phyloP scores from a whole-genome alignment of 1,140 invertebrate species.

The Drosophila subobscura region DNA sequence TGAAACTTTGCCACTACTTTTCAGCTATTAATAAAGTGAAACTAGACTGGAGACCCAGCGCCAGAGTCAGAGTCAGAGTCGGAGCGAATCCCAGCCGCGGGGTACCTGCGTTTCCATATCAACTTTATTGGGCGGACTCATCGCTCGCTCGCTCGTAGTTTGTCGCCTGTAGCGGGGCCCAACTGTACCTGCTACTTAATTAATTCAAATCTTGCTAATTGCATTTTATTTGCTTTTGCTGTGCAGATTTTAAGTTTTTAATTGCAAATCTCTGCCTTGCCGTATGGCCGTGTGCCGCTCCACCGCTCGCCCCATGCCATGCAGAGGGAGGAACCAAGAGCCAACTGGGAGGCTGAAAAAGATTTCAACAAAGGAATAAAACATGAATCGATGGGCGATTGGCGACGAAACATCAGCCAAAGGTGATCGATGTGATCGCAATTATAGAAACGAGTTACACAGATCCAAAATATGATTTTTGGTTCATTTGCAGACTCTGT shows the following conservation, averaged over 20 bases:
- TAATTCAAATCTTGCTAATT: conserved; percentile 80
- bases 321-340: no score
- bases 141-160: background rate
- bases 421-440: no score
- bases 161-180: conserved; percentile 12
- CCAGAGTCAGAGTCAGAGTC: no score
- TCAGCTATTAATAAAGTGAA: conserved; percentile 25
- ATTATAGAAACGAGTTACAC: no score
- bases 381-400: no score
- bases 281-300: background rate
- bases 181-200: conserved; percentile 69
- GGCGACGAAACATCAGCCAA: no score
- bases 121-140: background rate
- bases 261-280: conserved; percentile 39
- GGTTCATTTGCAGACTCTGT: no score
- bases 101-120: conserved; percentile 26
- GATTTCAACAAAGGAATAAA: background rate
- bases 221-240: conserved; percentile 75
- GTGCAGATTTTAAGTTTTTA: conserved; percentile 74
- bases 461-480: no score
- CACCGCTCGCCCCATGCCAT: background rate
- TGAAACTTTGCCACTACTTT: conserved; percentile 5
- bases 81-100: no score
- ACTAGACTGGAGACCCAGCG: conserved; percentile 1
- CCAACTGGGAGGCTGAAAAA: background rate